Base-by-base conservation (phyloP, 2,797 vertebrate species). In the Poecile montanus region DNA sequence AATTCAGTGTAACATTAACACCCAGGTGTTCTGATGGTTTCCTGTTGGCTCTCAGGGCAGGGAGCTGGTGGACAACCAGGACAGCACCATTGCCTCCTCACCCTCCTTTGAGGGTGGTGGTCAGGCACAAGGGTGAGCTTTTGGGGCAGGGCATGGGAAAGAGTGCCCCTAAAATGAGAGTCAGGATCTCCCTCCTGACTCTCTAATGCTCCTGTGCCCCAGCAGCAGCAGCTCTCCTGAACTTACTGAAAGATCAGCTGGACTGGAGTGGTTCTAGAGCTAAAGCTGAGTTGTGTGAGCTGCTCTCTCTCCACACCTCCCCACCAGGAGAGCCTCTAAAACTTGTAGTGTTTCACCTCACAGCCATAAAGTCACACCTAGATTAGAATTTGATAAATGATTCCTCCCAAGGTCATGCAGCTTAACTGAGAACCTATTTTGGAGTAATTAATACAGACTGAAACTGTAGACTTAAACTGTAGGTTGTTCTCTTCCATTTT, bases 331-430 rank as follows among this genome's bases (percentile, higher is more conserved):
- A 58, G 44, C 23, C 73, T 57, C 30, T 14, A 21, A 45, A 67
- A 53, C 78, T 16, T 53, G 38, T 0, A 8, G 9, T 4, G 10
- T 23, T 77, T 77, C 3, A 4, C 72, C 29, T 83, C 29, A 2
- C 1, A 0, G 25, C 54, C 47, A 26, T 85, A 38, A 89, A 75
- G 23, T 65, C 84, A 65, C 66, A 32, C 40, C n/a, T 61, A 80
- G 87, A 88, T 92, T 67, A 85, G 54, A 88, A 42, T 75, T 81
- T 95, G 87, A 91, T 62, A 51, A 85, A 74, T 83, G 65, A 65
- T 48, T 38, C 4, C 44, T 89, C 42, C n/a, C 16, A 38, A 72
- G 32, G 36, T 81, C 47, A 10, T 21, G 5, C 44, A 45, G 0
- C 13, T 72, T 38, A 66, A 15, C 36, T 60, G 56, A 16, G 36